Base-by-base conservation (phyloP, 2,113 vertebrate species). In the Charina bottae region DNA sequence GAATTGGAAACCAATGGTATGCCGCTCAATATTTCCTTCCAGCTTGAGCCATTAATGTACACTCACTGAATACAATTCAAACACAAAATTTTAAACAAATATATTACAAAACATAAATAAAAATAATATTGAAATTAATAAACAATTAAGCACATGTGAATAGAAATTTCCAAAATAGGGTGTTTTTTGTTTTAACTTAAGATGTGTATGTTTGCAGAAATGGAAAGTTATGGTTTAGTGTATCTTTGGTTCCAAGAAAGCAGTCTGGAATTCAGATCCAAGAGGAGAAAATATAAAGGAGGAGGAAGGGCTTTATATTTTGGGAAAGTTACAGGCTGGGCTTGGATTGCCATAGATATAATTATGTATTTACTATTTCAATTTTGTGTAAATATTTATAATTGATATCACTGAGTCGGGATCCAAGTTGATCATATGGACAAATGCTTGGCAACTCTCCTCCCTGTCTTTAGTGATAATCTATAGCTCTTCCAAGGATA, bases 301-400 rank as follows among this genome's bases (percentile, higher is more conserved):
- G 90, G 92, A 85, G 49, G 56, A 0, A 49, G 83, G 15, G 53
- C 72, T 95, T 94, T 92, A 24, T 93, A 58, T 92, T 87, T 6
- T 55, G 88, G 89, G 84, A 46, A 94, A 96, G 90, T 93, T 93
- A 93, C 94, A 95, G 95, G 84, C 89, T 64, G 60, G 94, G 91
- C 54, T 64, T 89, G 62, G 24, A 94, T 96, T 96, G 91, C 86
- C 92, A 93, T 95, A 89, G 93, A 89, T 94, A 96, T 92, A 92
- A 72, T 94, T 92, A 94, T 93, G 89, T 21, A 21, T 95, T 96
- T 95, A 94, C 87, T 95, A 37, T 42, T 78, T 78, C 87, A 23
- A 64, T 93, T 87, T 92, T 94, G 95, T 94, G 90, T 87, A 94
- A 93, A 90, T 88, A 93, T 49, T 89, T 92, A 17, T 72, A 72